These are phyloP conservation scores for Micrastur ruficollis DNA, from an alignment of 2,797 vertebrate genomes.

Conservation along the genomic window DNA sequence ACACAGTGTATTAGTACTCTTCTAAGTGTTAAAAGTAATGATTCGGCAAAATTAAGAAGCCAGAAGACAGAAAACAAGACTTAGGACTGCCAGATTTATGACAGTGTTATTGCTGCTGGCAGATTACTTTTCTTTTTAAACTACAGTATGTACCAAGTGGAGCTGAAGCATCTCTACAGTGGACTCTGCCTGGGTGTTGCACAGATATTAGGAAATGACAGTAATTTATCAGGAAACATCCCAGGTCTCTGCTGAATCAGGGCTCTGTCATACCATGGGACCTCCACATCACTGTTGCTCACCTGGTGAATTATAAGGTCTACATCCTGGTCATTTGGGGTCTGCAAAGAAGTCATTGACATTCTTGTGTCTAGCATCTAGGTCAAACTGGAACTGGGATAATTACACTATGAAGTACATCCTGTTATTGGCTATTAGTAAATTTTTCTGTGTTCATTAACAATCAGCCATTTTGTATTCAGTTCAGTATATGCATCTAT, in stretches of 20 bases:
- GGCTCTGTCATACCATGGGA: background rate
- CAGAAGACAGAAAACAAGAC: background rate
- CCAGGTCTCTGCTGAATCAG: background rate
- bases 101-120: constrained; percentile 5
- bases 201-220: constrained; percentile 23
- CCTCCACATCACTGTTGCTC: background rate
- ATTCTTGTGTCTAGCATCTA: background rate
- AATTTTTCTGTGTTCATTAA: background rate
- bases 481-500: background rate
- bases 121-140: constrained; percentile 33
- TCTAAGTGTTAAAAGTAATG: background rate
- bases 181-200: background rate
- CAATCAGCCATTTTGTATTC: background rate
- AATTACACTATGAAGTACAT: background rate
- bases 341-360: background rate
- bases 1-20: background rate
- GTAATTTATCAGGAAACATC: constrained; percentile 18
- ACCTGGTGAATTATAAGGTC: background rate
- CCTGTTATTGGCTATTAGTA: background rate
- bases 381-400: background rate
- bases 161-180: background rate
- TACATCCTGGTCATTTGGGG: background rate
- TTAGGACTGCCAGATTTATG: constrained; percentile 26
- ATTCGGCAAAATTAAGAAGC: constrained; percentile 1
- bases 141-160: background rate